phyloP scores from a whole-genome alignment of 2,888 invertebrate genomes.

The Phania funesta region DNA sequence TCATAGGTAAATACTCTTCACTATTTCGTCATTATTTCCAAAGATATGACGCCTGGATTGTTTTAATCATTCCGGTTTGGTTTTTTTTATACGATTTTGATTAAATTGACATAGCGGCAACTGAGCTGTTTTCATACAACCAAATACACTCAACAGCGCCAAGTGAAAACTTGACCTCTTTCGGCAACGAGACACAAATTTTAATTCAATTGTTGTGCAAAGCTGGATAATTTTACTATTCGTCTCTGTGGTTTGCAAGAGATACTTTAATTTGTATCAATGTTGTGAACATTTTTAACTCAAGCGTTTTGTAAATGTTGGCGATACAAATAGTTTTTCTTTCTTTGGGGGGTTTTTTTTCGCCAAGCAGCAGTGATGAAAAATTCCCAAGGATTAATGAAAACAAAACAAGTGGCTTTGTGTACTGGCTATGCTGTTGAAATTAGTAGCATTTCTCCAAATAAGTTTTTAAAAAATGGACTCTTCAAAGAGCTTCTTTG shows the following conservation, averaged over 20 bases:
- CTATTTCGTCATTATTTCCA: neutral
- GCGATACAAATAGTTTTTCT: neutral
- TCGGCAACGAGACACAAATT: neutral
- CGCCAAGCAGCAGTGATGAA: too few relatives aligned
- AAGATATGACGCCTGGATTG: neutral
- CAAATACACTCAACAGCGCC: neutral
- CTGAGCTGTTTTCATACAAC: slow-evolving; percentile 6
- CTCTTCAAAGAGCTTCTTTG: too few relatives aligned
- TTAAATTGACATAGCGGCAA: slow-evolving; percentile 16
- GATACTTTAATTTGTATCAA: too few relatives aligned
- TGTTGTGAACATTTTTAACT: neutral
- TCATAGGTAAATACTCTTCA: too few relatives aligned
- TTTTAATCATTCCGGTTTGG: neutral
- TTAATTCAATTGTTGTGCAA: slow-evolving; percentile 34
- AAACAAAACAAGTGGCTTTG: too few relatives aligned
- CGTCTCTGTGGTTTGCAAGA: too few relatives aligned
- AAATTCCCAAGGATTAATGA: too few relatives aligned
- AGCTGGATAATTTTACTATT: neutral
- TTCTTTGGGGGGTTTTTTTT: too few relatives aligned
- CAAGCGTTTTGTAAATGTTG: neutral
- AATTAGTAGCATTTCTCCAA: too few relatives aligned
- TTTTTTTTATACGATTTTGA: neutral
- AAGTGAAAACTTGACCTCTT: slow-evolving; percentile 25
- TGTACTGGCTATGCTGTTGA: too few relatives aligned
- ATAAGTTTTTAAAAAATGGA: too few relatives aligned